Base-by-base conservation (phyloP, 2,113 vertebrate genomes). In the Machaerirhynchus nigripectus region DNA sequence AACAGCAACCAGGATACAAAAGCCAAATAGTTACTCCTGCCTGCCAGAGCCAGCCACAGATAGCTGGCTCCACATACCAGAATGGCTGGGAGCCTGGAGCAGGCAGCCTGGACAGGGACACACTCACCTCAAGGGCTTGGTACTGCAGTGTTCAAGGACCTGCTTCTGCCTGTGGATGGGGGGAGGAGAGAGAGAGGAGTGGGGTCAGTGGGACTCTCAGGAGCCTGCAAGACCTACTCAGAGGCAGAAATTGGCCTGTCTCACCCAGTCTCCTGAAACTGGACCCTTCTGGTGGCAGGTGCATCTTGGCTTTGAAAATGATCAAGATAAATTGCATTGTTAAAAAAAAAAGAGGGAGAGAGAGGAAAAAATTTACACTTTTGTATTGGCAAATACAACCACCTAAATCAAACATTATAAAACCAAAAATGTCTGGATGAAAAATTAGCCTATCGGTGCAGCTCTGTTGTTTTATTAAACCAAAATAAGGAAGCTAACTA, bases 351-450 rank as follows among this genome's bases (percentile, higher is more conserved):
- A 35, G 56, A 26, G 15, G 3, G 5, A 42, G 13, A 22, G 17
- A 44, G 18, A 40, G 0, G 39, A 17, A 42, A 52, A n/a, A 56
- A 6, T 3, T 10, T 30, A 17, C 17, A 22, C 1, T 2, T 57
- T 86, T 69, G 63, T 33, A 47, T 19, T 37, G 33, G 12, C 23
- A 74, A 80, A 92, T 63, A 20, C 1, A 49, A 37, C 70, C 60
- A 77, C 9, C 20, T 77, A 39, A 76, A 89, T 30, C 4, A 84
- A 74, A 42, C 33, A 55, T 22, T 30, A 83, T 13, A 57, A 42
- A 81, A 88, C 64, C 4, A 47, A 64, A 85, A 86, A 42, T 1
- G 1, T 57, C 18, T 2, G 1, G 11, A 18, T 84, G 55, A 90
- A 94, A 85, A 92, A 88, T 88, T 30, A 83, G 8, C 14, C 40